Evolutionary conservation across 1,140 invertebrate genomes (phyloP).

Genomic region (Nasonia vitripennis): DNA sequence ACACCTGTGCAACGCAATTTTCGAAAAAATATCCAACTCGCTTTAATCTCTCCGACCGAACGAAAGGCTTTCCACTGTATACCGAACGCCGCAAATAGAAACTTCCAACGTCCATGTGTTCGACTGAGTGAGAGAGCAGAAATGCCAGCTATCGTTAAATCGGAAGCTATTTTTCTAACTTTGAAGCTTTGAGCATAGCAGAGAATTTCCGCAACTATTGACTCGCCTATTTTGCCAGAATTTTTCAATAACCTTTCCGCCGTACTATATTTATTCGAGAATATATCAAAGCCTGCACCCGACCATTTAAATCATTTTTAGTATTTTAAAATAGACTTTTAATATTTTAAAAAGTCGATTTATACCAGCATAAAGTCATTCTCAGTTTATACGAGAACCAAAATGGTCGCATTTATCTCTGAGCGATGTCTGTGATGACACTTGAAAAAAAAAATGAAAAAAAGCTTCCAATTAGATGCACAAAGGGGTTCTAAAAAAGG

Average conservation of each 20-base stretch:
- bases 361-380: too few relatives aligned
- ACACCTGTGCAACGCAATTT: background rate
- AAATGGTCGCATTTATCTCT: too few relatives aligned
- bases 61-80: background rate
- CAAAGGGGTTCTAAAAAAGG: too few relatives aligned
- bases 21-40: background rate
- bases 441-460: too few relatives aligned
- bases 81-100: constrained; percentile 29
- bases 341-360: too few relatives aligned
- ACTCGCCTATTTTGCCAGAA: background rate
- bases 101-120: constrained; percentile 12
- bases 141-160: constrained; percentile 1
- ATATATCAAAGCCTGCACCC: too few relatives aligned
- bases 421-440: too few relatives aligned
- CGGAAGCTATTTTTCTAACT: constrained; percentile 39
- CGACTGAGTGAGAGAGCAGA: background rate
- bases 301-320: too few relatives aligned
- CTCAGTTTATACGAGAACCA: too few relatives aligned
- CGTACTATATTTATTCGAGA: background rate
- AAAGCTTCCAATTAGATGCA: too few relatives aligned
- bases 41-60: background rate
- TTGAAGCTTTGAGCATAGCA: background rate
- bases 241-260: background rate
- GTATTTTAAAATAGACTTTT: too few relatives aligned
- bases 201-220: constrained; percentile 15